Percentiles rank a stretch among this genome's conserved stretches.
phyloP scores from a whole-genome alignment of 2,888 invertebrate genomes.

The Hirtodrosophila trivittata region DNA sequence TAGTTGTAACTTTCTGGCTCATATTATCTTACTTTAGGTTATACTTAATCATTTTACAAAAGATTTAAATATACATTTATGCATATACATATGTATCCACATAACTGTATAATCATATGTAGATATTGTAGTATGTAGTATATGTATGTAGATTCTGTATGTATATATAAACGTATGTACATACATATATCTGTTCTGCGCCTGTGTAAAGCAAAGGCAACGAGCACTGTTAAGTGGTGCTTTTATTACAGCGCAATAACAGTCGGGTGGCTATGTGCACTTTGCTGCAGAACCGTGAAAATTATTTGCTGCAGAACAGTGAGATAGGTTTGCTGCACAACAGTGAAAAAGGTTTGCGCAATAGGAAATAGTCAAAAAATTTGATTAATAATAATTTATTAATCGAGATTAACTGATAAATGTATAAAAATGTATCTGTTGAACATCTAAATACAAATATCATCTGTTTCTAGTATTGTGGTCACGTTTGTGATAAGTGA shows the following conservation, averaged over 20 bases:
- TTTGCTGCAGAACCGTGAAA: conserved; percentile 5
- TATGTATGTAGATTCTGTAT: not conserved
- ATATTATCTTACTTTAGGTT: conserved; percentile 27
- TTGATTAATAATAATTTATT: too few relatives aligned
- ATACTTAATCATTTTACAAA: conserved; percentile 16
- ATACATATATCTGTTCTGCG: conserved; percentile 7
- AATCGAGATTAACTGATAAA: too few relatives aligned
- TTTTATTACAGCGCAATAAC: conserved; percentile 38
- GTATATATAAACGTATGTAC: not conserved
- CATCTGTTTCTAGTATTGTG: conserved; percentile 3
- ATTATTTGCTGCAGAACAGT: too few relatives aligned
- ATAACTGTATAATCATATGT: not conserved
- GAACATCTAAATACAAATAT: too few relatives aligned
- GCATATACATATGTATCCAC: conserved; percentile 2
- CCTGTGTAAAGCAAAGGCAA: conserved; percentile 9
- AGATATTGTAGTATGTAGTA: too few relatives aligned
- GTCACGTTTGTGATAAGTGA: conserved; percentile 5
- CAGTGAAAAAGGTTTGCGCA: too few relatives aligned
- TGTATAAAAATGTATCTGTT: too few relatives aligned
- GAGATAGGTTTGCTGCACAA: too few relatives aligned
- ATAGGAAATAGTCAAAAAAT: too few relatives aligned
- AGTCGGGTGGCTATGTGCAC: conserved; percentile 18
- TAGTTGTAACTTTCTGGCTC: conserved; percentile 19
- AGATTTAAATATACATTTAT: conserved; percentile 11
- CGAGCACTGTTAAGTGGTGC: conserved; percentile 31